phyloP scores from a whole-genome alignment of 2,888 invertebrate species.

The Dryobotodes eremita region DNA sequence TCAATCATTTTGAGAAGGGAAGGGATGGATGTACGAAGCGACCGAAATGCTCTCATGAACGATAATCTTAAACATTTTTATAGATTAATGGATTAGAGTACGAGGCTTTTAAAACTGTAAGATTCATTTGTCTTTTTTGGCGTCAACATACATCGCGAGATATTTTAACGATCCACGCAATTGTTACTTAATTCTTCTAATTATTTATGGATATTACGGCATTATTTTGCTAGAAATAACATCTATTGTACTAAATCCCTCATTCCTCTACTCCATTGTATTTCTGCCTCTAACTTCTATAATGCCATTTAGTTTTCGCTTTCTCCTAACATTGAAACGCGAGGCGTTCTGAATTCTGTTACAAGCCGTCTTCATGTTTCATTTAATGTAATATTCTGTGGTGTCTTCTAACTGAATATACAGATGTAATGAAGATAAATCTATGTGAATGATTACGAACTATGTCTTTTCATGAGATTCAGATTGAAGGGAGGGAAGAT shows the following conservation, averaged over 20 bases:
- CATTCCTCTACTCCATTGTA: not conserved
- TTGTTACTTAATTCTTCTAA: not conserved
- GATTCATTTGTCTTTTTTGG: too few species aligned
- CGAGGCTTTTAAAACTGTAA: too few species aligned
- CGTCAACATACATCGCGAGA: not conserved
- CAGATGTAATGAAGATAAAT: slow-evolving; percentile 21
- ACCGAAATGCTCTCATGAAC: too few species aligned
- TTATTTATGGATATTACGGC: not conserved
- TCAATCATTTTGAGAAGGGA: too few species aligned
- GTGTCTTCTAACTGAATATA: not conserved
- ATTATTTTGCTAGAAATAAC: not conserved
- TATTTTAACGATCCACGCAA: not conserved
- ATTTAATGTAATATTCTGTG: slow-evolving; percentile 28
- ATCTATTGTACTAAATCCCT: not conserved
- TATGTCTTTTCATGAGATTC: not conserved
- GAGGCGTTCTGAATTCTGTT: slow-evolving; percentile 23
- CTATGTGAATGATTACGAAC: not conserved
- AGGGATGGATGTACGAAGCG: too few species aligned
- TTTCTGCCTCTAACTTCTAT: slow-evolving; percentile 4
- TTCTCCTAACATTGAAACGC: not conserved
- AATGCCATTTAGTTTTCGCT: slow-evolving; percentile 15
- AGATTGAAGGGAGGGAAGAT: not conserved
- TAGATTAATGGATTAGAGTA: too few species aligned
- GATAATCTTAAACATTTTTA: too few species aligned
- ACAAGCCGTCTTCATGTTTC: slow-evolving; percentile 22